Percentiles rank a stretch among this genome's conserved stretches.
These are phyloP conservation scores for Drosophila sturtevanti DNA, from an alignment of 1,140 invertebrate genomes.

Conservation along the genomic window DNA sequence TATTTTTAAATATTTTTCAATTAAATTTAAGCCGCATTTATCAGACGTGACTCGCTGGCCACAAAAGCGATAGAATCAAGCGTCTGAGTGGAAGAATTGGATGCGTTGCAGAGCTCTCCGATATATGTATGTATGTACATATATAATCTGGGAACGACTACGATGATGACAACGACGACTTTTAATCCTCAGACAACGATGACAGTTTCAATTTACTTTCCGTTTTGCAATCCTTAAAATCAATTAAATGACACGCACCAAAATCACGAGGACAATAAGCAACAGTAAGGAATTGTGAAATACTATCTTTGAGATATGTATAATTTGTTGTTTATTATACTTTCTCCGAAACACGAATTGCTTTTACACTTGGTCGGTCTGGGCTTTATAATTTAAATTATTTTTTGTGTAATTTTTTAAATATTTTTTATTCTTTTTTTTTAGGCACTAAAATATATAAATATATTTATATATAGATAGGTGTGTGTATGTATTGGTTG, in stretches of 20 bases:
- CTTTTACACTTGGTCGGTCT: background rate
- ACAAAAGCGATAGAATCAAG: conserved; percentile 53
- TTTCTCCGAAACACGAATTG: background rate
- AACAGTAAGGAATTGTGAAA: background rate
- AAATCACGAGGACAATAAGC: conserved; percentile 34
- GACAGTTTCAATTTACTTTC: conserved; percentile 66
- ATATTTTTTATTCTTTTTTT: background rate
- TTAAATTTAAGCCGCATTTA: conserved; percentile 72
- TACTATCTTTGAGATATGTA: conserved; percentile 14
- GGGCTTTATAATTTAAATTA: background rate
- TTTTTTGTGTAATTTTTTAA: background rate
- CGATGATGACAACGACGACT: conserved; percentile 15
- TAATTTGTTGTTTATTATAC: background rate
- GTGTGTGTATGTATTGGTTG: too few species aligned
- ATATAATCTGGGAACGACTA: conserved; percentile 57
- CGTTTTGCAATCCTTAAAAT: conserved; percentile 71
- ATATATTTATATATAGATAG: background rate
- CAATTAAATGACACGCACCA: conserved; percentile 78
- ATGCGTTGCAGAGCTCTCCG: background rate
- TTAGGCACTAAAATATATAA: conserved; percentile 13
- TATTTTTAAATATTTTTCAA: conserved; percentile 47
- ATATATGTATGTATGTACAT: conserved; percentile 29
- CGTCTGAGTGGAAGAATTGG: conserved; percentile 35
- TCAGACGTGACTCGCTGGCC: conserved; percentile 63
- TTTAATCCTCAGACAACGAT: conserved; percentile 69